Base-by-base conservation (phyloP, 2,888 invertebrate species). In the Doris montereyensis region DNA sequence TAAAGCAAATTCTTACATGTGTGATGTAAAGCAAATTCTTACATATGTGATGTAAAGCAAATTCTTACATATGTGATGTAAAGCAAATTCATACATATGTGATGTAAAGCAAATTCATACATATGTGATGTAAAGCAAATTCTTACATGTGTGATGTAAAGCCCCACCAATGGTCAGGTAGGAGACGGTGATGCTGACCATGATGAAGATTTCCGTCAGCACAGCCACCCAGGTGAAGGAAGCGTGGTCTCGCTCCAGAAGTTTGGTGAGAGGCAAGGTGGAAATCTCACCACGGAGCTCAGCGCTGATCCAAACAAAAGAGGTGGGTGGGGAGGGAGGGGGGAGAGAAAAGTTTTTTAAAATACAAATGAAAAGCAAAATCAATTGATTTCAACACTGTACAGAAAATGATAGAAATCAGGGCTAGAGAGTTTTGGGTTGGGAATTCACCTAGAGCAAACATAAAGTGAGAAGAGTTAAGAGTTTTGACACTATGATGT, bases 101-200 rank as follows among this genome's bases (percentile, higher is more conserved):
- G n/a, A n/a, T n/a, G n/a, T n/a, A n/a, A n/a, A n/a, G n/a, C n/a
- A n/a, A n/a, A n/a, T n/a, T n/a, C n/a, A n/a, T n/a, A n/a, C n/a
- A n/a, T n/a, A n/a, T n/a, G n/a, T n/a, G n/a, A n/a, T n/a, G n/a
- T n/a, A n/a, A n/a, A n/a, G n/a, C n/a, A n/a, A n/a, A n/a, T n/a
- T n/a, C 89, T 88, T 85, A 90, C 90, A 82, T 74, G 90, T 91
- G 80, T 91, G 91, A 77, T 89, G 88, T 76, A 90, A 81, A 3
- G 90, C 89, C 3, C 89, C 87, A 21, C 90, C 90, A 3, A 88
- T 88, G 2, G 89, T 90, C 34, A 90, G 87, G 79, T 85, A 91
- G 13, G 91, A 91, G n/a, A 91, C 91, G 0, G 89, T 89, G 32
- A 90, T 91, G 81, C 89, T 90, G 85, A 90, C 87, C 77, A 90